Base-by-base conservation (phyloP, 2,113 vertebrate species). In the Peromyscus leucopus region DNA sequence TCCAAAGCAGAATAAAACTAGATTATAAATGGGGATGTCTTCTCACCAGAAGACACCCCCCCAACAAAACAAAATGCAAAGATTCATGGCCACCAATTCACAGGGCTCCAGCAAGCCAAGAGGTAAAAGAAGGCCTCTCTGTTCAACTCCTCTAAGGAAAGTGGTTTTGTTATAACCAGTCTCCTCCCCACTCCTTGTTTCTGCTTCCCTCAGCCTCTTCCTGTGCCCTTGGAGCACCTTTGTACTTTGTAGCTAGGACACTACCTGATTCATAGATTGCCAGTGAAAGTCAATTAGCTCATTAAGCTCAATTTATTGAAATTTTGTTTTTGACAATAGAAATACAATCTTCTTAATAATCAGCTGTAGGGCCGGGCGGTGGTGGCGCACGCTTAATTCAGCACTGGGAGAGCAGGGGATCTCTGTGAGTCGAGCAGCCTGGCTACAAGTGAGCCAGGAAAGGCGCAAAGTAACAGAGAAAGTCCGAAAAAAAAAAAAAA, bases 321-420 rank as follows among this genome's bases (percentile, higher is more conserved):
- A 51, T 93, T 90, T 78, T 71, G 71, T 48, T 85, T 89, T 59
- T 69, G 69, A 67, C 48, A 89, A 48, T 26, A 91, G 72, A 85
- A 96, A 89, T 26, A 89, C 28, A 96, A 82, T 39, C 22, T 84
- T 75, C 61, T 93, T 79, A 67, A 26, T 80, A 85, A 91, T 63
- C 55, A 13, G 39, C 16, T 51, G 7, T 28, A 63, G 42, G 74
- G 86, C n/a, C n/a, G n/a, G n/a, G n/a, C n/a, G n/a, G n/a, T n/a
- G n/a, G n/a, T n/a, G n/a, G n/a, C n/a, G n/a, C n/a, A n/a, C n/a
- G n/a, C n/a, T n/a, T n/a, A n/a, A n/a, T n/a, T n/a, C n/a, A n/a
- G n/a, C n/a, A n/a, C n/a, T n/a, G n/a, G n/a, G n/a, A n/a, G n/a
- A n/a, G n/a, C n/a, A n/a, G n/a, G n/a, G n/a, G n/a, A n/a, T n/a